Evolutionary conservation across 2,113 vertebrate genomes (phyloP).

Genomic region (Cervus canadensis): DNA sequence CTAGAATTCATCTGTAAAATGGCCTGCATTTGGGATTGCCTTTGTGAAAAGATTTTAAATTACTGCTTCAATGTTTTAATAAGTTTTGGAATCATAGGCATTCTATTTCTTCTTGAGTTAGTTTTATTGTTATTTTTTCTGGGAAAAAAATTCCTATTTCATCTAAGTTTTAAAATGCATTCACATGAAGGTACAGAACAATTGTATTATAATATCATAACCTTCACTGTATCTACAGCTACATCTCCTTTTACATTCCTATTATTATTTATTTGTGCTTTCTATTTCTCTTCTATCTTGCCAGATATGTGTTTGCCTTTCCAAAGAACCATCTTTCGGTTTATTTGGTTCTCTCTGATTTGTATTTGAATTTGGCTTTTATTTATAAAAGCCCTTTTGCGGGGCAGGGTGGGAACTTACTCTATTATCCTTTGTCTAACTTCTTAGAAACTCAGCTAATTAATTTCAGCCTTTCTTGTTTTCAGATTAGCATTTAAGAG

Average conservation of each 20-base stretch:
- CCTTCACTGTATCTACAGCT: background rate
- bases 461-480: background rate
- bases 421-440: background rate
- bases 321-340: background rate
- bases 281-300: background rate
- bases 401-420: background rate
- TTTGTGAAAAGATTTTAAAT: background rate
- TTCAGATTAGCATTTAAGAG: background rate
- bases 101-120: background rate
- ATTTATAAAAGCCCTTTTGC: background rate
- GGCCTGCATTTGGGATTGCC: background rate
- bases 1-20: background rate
- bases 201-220: background rate
- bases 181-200: background rate
- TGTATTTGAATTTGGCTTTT: background rate
- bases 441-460: background rate
- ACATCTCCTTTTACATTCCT: background rate
- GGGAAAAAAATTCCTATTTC: background rate
- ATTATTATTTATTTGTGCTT: background rate
- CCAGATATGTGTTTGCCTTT: background rate
- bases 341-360: background rate
- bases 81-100: background rate
- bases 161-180: conserved; percentile 17
- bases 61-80: background rate
- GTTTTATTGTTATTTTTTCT: background rate